Conservation (phyloP, 2,888 invertebrate species). For the Callinectes sapidus region DNA sequence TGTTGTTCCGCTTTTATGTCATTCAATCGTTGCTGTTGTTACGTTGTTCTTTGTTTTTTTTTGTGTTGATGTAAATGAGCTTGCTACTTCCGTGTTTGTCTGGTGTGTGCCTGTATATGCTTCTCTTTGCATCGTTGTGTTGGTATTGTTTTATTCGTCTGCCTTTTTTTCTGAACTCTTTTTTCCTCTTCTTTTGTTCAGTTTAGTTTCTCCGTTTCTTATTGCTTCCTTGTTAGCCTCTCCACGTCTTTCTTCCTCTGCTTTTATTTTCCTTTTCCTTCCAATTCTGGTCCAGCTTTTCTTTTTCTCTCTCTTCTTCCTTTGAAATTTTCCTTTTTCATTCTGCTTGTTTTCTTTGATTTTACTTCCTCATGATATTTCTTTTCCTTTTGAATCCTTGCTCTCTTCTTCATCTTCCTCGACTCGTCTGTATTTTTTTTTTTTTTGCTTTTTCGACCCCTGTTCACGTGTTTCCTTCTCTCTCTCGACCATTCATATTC, state of each 20-base stretch:
- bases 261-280: neutral
- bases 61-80: neutral
- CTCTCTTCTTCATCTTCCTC: neutral
- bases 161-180: neutral
- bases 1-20: neutral
- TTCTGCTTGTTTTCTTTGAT: neutral
- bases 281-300: neutral
- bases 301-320: neutral
- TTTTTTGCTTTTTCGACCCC: neutral
- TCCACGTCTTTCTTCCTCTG: neutral
- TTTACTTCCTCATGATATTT: neutral
- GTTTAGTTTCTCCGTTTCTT: neutral
- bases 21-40: neutral
- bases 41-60: neutral
- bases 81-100: neutral
- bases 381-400: neutral
- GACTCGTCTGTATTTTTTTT: neutral
- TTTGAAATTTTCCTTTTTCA: neutral
- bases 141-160: neutral
- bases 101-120: neutral
- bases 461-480: neutral
- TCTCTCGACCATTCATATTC: neutral
- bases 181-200: neutral
- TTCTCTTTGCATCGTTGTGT: neutral
- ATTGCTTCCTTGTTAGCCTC: neutral